Percentiles rank a stretch among this genome's conserved stretches.
These are phyloP conservation scores for Crotalus horridus DNA, from an alignment of 2,113 vertebrate genomes.

Conservation along the genomic window DNA sequence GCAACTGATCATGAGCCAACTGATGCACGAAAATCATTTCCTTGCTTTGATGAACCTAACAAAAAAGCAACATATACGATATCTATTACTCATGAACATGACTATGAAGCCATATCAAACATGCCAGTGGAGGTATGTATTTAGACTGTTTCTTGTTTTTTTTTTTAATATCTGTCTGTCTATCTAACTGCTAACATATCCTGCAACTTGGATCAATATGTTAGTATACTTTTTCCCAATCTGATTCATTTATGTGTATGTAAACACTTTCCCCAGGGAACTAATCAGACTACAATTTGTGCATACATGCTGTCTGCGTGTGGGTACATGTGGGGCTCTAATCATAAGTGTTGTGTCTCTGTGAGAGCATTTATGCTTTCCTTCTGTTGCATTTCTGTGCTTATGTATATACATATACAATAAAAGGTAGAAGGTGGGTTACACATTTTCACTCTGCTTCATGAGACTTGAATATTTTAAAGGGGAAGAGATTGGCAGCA, in stretches of 20 bases:
- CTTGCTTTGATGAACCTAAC: slow-evolving; percentile 97
- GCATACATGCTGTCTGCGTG: not conserved
- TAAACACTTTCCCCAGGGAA: not conserved
- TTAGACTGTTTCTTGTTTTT: not conserved
- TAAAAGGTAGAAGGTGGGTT: not conserved
- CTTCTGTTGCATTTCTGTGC: not conserved
- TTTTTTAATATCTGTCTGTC: not conserved
- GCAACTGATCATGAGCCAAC: slow-evolving; percentile 98
- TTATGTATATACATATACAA: not conserved
- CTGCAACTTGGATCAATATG: not conserved
- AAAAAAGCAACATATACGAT: slow-evolving; percentile 93
- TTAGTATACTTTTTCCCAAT: not conserved
- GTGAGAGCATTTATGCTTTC: not conserved
- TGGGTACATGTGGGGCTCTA: not conserved
- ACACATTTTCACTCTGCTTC: not conserved
- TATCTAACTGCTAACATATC: not conserved
- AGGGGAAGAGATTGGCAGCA: not conserved
- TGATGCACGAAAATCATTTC: slow-evolving; percentile 94
- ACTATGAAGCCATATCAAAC: slow-evolving; percentile 83
- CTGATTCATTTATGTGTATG: not conserved
- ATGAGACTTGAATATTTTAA: not conserved
- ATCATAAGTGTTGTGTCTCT: not conserved
- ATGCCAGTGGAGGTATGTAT: slow-evolving; percentile 85
- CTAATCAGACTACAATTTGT: not conserved
- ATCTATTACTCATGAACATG: slow-evolving; percentile 75